Conservation (phyloP, 92 coral and sea anemone genomes). For the Isaurus tuberculatus region DNA sequence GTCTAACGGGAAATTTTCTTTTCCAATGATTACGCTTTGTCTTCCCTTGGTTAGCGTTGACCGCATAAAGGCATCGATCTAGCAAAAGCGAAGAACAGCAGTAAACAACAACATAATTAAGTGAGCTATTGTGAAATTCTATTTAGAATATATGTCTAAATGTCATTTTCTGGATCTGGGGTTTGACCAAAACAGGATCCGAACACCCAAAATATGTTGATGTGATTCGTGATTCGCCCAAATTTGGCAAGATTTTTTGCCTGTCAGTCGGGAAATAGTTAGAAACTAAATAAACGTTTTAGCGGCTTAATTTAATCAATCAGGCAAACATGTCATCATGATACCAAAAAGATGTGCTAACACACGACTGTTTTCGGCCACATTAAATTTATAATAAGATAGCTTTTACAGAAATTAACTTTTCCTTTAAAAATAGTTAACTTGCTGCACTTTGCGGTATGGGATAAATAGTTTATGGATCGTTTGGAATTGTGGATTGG, state of each 20-base stretch:
- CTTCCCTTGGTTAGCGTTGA: slow-evolving; percentile 43
- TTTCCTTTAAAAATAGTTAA: not conserved
- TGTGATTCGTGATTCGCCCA: not conserved
- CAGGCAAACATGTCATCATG: slow-evolving; percentile 2
- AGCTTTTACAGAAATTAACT: not conserved
- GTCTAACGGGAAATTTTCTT: slow-evolving; percentile 57
- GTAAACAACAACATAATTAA: slow-evolving; percentile 22
- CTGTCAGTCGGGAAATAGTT: slow-evolving; percentile 2
- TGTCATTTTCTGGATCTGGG: not conserved
- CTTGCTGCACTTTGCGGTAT: not conserved
- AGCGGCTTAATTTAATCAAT: not conserved
- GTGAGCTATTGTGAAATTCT: slow-evolving; percentile 17
- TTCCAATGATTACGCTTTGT: slow-evolving; percentile 42
- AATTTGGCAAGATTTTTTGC: slow-evolving; percentile 3
- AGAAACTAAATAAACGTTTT: slow-evolving; percentile 5
- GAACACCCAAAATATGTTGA: not conserved
- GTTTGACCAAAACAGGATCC: slow-evolving; percentile 5
- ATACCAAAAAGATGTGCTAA: not conserved
- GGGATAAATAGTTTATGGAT: not conserved
- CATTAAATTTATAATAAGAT: not conserved
- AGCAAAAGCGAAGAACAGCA: slow-evolving; percentile 29
- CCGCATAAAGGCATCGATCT: slow-evolving; percentile 50
- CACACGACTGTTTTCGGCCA: not conserved
- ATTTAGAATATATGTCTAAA: not conserved
- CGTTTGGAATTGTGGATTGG: not conserved